A percentile compares a stretch with the other conserved stretches of the same genome.
Conservation (phyloP, 2,113 vertebrate genomes). For the Lophura nycthemera region DNA sequence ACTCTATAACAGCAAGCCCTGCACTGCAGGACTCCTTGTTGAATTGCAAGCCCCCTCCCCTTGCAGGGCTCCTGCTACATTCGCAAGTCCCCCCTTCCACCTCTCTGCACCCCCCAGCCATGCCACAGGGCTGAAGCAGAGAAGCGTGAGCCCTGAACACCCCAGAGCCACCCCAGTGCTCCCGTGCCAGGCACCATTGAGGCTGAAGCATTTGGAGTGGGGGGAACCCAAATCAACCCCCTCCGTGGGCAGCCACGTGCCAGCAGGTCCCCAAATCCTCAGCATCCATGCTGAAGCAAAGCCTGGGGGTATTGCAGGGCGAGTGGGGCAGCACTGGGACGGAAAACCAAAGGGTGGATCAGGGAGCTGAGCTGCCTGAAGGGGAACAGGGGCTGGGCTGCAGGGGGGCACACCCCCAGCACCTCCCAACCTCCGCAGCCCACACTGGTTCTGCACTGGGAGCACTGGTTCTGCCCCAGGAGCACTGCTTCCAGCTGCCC, state of each 20-base stretch:
- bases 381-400: not conserved
- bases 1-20: not conserved
- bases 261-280: not conserved
- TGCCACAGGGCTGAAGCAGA: not conserved
- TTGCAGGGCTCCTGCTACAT: not conserved
- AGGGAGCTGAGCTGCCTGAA: not conserved
- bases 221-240: not conserved
- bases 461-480: not conserved
- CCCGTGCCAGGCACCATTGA: not conserved
- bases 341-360: accelerated
- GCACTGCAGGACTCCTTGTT: not conserved
- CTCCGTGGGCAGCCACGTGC: too few relatives aligned
- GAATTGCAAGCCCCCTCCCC: not conserved
- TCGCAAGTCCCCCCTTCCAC: not conserved
- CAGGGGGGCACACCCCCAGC: not conserved
- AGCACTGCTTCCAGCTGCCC: not conserved
- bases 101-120: not conserved
- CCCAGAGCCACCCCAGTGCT: not conserved
- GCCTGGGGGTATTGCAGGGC: not conserved
- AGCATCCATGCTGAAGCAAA: not conserved
- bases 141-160: not conserved
- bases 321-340: not conserved
- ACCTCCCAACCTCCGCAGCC: not conserved
- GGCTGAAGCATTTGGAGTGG: not conserved
- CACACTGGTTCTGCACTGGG: not conserved